Percentiles rank a stretch among this genome's conserved stretches.
phyloP scores from a whole-genome alignment of 2,797 vertebrate species.

The Hypotaenidia okinawae region DNA sequence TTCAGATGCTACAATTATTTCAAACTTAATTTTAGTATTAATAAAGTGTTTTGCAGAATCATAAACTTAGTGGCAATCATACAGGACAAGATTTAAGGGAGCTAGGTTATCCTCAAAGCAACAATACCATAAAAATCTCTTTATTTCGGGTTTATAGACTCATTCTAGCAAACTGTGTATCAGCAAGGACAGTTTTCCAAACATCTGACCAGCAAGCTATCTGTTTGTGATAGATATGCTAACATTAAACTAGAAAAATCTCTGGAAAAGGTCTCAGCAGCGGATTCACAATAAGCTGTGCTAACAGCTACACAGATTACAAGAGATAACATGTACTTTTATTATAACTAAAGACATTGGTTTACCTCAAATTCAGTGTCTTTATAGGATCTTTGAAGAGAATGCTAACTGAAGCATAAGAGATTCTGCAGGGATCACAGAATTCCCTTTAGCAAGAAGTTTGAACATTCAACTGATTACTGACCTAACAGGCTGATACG shows the following conservation, averaged over 20 bases:
- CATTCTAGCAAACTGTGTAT: not conserved
- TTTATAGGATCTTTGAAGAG: not conserved
- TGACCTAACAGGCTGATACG: not conserved
- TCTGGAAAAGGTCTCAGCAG: not conserved
- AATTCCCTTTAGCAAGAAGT: not conserved
- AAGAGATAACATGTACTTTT: not conserved
- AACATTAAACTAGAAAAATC: not conserved
- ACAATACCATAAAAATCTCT: not conserved
- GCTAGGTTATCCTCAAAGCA: not conserved
- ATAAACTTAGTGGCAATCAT: not conserved
- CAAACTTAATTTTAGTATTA: not conserved
- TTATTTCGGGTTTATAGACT: not conserved
- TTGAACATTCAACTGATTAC: not conserved
- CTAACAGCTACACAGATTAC: not conserved
- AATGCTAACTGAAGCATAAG: not conserved
- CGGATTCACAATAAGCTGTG: not conserved
- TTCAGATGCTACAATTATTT: not conserved
- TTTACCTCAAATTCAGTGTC: not conserved
- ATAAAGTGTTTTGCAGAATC: not conserved
- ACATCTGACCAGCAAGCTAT: not conserved
- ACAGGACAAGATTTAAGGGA: not conserved
- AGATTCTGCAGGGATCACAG: not conserved
- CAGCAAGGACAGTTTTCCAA: not conserved
- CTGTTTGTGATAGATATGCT: not conserved
- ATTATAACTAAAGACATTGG: not conserved